Percentiles rank a stretch among this genome's conserved stretches.
Conservation (phyloP, 2,888 invertebrate genomes). For the Cecidostiba fungosa region DNA sequence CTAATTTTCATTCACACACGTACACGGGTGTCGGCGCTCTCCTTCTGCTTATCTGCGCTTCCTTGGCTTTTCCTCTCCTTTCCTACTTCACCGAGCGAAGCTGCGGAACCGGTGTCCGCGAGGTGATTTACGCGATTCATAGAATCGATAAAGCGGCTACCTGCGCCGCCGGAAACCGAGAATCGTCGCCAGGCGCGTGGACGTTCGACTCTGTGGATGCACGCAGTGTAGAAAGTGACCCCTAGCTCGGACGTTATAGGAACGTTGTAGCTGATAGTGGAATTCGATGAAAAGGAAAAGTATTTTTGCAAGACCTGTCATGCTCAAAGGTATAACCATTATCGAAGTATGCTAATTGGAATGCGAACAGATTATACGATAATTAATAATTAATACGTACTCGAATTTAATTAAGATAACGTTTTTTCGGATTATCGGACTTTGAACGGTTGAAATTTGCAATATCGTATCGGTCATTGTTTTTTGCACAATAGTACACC, state of each 20-base stretch:
- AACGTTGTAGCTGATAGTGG: background rate
- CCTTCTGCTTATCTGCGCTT: background rate
- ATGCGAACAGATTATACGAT: background rate
- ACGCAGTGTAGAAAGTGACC: constrained; percentile 17
- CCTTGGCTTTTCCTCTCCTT: background rate
- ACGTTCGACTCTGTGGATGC: background rate
- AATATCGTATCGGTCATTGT: background rate
- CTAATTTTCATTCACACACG: constrained; percentile 38
- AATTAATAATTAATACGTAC: background rate
- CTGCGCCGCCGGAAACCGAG: constrained; percentile 61
- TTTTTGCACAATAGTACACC: background rate
- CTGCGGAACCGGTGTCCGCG: constrained; percentile 54
- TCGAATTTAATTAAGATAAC: constrained; percentile 12
- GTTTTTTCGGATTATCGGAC: background rate
- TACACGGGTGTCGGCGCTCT: background rate
- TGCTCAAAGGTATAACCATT: background rate
- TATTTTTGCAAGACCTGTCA: background rate
- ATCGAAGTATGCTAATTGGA: background rate
- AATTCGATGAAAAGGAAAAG: background rate
- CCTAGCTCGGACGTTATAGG: background rate
- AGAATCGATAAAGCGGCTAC: constrained; percentile 67
- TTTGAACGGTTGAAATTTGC: background rate
- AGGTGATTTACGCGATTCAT: constrained; percentile 68
- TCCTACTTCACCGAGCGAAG: constrained; percentile 33
- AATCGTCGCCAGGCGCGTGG: constrained; percentile 40